These are phyloP conservation scores for Hypothenemus hampei DNA, from an alignment of 1,140 invertebrate species.

Conservation along the genomic window DNA sequence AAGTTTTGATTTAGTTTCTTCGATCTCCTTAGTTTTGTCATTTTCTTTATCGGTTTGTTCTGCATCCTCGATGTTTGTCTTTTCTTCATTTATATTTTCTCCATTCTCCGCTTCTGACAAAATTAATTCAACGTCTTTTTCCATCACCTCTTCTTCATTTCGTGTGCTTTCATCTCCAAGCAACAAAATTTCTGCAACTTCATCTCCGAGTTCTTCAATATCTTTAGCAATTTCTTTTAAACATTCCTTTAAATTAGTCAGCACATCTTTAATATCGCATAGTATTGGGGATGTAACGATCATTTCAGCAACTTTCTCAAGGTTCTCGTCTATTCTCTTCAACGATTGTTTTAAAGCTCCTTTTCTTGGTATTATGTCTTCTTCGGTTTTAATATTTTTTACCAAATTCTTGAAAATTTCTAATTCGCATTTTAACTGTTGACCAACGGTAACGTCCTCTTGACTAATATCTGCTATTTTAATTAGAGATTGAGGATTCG, in stretches of 20 bases:
- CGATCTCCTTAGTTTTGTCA: constrained; percentile 2
- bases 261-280: not conserved
- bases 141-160: constrained; percentile 7
- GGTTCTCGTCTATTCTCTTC: constrained; percentile 7
- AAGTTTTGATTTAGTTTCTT: constrained; percentile 19
- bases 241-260: constrained; percentile 4
- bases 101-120: constrained; percentile 8
- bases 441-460: not conserved
- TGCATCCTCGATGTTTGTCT: not conserved
- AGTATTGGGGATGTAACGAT: not conserved
- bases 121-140: constrained; percentile 6
- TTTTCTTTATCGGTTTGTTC: constrained; percentile 6
- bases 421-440: constrained; percentile 5
- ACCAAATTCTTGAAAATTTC: constrained; percentile 12
- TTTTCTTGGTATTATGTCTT: constrained; percentile 18
- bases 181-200: constrained; percentile 14
- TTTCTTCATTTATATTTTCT: constrained; percentile 2
- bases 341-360: constrained; percentile 2
- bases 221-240: constrained; percentile 13
- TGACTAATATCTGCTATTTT: not conserved
- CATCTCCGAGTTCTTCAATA: constrained; percentile 15
- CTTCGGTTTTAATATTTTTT: constrained; percentile 13
- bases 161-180: not conserved
- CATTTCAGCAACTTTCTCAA: not conserved
- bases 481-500: not conserved